A percentile compares a stretch with the other conserved stretches of the same genome.
These are phyloP conservation scores for Caenorhabditis becei DNA, from an alignment of 2,888 invertebrate species.

Conservation along the genomic window DNA sequence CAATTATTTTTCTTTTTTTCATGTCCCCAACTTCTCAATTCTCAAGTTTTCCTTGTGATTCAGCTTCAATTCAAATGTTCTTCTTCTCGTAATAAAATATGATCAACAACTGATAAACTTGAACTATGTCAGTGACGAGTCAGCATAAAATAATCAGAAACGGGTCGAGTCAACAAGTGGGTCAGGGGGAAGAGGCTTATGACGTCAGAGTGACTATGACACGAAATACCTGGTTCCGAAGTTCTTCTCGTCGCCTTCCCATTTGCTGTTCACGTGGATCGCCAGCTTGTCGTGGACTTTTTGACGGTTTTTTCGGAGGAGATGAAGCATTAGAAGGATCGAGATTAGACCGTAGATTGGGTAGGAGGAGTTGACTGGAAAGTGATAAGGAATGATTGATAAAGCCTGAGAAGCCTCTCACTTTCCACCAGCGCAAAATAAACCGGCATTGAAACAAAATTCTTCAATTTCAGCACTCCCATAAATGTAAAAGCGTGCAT, in stretches of 20 bases:
- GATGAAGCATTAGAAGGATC: constrained; percentile 12
- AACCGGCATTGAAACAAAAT: constrained; percentile 11
- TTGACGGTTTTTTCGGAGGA: constrained; percentile 10
- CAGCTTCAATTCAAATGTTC: too few species aligned
- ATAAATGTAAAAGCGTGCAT: constrained; percentile 23
- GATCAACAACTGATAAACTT: neutral
- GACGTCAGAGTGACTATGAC: too few species aligned
- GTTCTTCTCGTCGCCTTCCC: constrained; percentile 12
- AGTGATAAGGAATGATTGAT: too few species aligned
- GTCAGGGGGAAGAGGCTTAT: constrained; percentile 45
- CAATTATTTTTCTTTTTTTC: too few species aligned
- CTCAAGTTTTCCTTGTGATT: too few species aligned
- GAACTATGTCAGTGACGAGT: neutral
- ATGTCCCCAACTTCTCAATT: too few species aligned
- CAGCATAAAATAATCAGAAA: constrained; percentile 30
- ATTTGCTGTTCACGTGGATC: constrained; percentile 16
- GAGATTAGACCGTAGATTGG: constrained; percentile 25
- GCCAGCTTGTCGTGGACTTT: constrained; percentile 9
- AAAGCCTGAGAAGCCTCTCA: neutral
- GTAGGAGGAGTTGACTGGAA: constrained; percentile 35
- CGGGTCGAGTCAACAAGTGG: constrained; percentile 37
- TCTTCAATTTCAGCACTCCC: constrained; percentile 7
- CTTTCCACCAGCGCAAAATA: constrained; percentile 31
- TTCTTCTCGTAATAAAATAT: constrained; percentile 22
- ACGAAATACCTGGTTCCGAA: too few species aligned